Evolutionary conservation across 30 jellyfish, hydroid and myxozoan genomes (phyloP).

Genomic region (Turritopsis dohrnii): DNA sequence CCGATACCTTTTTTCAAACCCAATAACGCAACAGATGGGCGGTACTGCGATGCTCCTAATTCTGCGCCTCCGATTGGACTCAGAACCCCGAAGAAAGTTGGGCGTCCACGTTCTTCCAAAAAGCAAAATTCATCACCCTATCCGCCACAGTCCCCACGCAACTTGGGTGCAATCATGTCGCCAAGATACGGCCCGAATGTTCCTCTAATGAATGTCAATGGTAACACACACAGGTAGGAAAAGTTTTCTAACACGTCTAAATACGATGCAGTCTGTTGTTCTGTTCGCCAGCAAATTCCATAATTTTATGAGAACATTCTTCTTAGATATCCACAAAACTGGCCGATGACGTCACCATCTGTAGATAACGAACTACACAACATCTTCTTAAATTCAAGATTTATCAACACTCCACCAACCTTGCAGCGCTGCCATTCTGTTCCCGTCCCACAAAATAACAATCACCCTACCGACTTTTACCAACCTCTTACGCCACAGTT

Average conservation of each 20-base stretch:
- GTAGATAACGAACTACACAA: conserved; percentile 4
- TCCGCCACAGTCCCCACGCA: conserved; percentile 8
- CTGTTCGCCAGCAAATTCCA: no score
- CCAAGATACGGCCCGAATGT: background rate
- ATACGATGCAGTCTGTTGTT: no score
- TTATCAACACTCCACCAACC: background rate
- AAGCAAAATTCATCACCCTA: conserved; percentile 16
- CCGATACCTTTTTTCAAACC: background rate
- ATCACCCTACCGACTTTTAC: conserved; percentile 27
- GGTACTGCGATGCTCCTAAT: background rate
- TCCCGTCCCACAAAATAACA: conserved; percentile 29
- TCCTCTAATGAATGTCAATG: background rate
- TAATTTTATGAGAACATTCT: background rate
- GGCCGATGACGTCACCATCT: background rate
- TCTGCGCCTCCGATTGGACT: background rate
- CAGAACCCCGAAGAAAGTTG: conserved; percentile 18
- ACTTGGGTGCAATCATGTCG: background rate
- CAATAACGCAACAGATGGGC: background rate
- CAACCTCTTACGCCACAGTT: conserved; percentile 70
- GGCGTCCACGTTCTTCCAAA: conserved; percentile 22
- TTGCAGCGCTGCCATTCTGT: conserved; percentile 73
- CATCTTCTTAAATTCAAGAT: background rate
- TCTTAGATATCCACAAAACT: background rate
- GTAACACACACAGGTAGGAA: background rate
- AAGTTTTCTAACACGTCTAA: background rate